These are phyloP conservation scores for Pitta sordida DNA, from an alignment of 2,113 vertebrate genomes.

Conservation along the genomic window DNA sequence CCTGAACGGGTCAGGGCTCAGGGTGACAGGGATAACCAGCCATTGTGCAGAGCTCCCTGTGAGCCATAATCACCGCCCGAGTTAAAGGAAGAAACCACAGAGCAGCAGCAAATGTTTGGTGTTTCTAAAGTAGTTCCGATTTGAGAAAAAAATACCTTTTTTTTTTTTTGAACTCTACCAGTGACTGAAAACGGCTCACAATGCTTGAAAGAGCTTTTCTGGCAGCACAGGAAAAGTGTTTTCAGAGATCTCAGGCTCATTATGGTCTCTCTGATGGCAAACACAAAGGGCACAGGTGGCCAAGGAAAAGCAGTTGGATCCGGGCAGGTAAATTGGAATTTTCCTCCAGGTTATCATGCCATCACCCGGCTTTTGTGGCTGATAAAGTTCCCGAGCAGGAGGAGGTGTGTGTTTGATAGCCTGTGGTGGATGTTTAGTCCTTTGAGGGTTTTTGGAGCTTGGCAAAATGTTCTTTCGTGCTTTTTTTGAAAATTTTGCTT, in stretches of 20 bases:
- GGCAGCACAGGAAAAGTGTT: not conserved
- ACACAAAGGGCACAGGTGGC: not conserved
- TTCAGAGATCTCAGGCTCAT: not conserved
- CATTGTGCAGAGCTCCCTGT: not conserved
- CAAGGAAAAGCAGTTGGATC: not conserved
- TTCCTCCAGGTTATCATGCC: not conserved
- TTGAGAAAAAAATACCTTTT: not conserved
- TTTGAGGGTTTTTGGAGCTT: not conserved
- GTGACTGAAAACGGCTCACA: not conserved
- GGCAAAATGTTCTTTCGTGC: not conserved
- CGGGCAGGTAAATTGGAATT: not conserved
- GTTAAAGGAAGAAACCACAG: not conserved
- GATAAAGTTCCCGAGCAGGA: not conserved
- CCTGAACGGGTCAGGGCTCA: not conserved
- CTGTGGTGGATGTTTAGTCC: not conserved
- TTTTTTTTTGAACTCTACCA: not conserved
- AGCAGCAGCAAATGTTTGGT: not conserved
- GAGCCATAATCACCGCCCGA: not conserved
- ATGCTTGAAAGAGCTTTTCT: constrained; percentile 7
- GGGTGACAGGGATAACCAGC: not conserved
- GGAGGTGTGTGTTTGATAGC: not conserved
- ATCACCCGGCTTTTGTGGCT: not conserved
- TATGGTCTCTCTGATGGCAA: not conserved
- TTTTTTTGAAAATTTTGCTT: not conserved
- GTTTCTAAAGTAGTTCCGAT: not conserved